Percentiles rank a stretch among this genome's conserved stretches.
Evolutionary conservation across 2,797 vertebrate species (phyloP).

Genomic region (Knipowitschia caucasica): DNA sequence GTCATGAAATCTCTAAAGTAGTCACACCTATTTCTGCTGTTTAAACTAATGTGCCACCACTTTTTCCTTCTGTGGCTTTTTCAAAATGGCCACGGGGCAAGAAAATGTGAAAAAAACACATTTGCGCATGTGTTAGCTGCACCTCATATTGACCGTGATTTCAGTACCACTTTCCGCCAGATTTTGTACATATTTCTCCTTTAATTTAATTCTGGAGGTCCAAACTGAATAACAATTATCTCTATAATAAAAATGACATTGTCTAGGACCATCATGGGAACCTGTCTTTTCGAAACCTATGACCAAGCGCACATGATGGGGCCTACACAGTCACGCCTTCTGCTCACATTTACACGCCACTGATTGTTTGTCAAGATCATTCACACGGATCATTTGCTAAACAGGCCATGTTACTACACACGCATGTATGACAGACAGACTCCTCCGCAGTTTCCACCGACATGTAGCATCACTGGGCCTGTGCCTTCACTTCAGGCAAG

Average conservation of each 20-base stretch:
- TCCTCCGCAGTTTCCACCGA: slow-evolving; percentile 4
- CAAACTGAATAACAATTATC: too few relatives aligned
- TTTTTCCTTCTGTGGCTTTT: too few relatives aligned
- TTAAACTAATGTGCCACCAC: too few relatives aligned
- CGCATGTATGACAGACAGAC: background rate
- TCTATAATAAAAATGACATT: background rate
- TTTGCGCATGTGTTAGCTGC: too few relatives aligned
- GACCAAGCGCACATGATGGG: background rate
- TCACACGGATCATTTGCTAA: background rate
- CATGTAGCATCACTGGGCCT: slow-evolving; percentile 21
- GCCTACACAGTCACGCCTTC: background rate
- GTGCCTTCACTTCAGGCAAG: slow-evolving; percentile 13
- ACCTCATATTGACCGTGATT: too few relatives aligned
- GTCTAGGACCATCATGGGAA: background rate
- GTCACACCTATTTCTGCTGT: too few relatives aligned
- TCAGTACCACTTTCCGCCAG: too few relatives aligned
- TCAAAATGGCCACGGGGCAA: too few relatives aligned
- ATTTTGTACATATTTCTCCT: too few relatives aligned
- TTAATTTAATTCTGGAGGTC: too few relatives aligned
- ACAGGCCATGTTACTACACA: background rate
- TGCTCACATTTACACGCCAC: background rate
- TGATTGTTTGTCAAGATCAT: background rate
- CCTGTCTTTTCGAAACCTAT: background rate
- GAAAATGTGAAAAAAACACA: too few relatives aligned
- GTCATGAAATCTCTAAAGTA: too few relatives aligned